Percentiles rank a stretch among this genome's conserved stretches.
Conservation (phyloP, 1,140 invertebrate genomes). For the Zaprionus lachaisei region DNA sequence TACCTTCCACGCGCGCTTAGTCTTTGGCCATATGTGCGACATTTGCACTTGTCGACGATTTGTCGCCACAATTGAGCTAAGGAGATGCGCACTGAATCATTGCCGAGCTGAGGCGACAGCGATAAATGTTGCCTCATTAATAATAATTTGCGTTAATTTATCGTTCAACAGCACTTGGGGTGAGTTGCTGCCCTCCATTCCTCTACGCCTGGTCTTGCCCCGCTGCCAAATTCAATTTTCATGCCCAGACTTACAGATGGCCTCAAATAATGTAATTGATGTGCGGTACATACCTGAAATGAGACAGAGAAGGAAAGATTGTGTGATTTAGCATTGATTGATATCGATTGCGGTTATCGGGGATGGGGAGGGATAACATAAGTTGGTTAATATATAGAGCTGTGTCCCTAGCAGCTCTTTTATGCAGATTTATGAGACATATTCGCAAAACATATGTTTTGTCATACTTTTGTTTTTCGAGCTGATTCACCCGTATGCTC, state of each 20-base stretch:
- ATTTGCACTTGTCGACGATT: constrained; percentile 68
- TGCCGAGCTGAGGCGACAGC: constrained; percentile 49
- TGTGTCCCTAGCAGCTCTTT: too few relatives aligned
- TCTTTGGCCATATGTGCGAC: constrained; percentile 41
- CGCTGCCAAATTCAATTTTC: constrained; percentile 50
- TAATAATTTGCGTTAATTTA: constrained; percentile 82
- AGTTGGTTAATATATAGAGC: neutral
- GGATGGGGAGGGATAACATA: neutral
- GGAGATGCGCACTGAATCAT: constrained; percentile 26
- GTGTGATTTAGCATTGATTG: constrained; percentile 38
- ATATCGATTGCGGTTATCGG: constrained; percentile 7
- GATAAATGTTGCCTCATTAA: constrained; percentile 77
- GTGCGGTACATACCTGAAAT: constrained; percentile 64
- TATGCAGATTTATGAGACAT: too few relatives aligned
- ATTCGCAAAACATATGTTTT: too few relatives aligned
- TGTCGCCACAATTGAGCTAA: constrained; percentile 44
- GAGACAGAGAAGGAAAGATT: constrained; percentile 42
- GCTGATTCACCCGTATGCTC: neutral
- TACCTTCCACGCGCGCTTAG: neutral
- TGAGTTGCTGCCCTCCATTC: constrained; percentile 18
- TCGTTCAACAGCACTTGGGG: constrained; percentile 57
- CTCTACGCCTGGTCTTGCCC: neutral
- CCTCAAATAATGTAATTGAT: constrained; percentile 69
- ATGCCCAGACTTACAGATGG: constrained; percentile 58
- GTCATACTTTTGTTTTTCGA: too few relatives aligned